Conservation (phyloP, 2,888 invertebrate species). For the Hoplodrina blanda region DNA sequence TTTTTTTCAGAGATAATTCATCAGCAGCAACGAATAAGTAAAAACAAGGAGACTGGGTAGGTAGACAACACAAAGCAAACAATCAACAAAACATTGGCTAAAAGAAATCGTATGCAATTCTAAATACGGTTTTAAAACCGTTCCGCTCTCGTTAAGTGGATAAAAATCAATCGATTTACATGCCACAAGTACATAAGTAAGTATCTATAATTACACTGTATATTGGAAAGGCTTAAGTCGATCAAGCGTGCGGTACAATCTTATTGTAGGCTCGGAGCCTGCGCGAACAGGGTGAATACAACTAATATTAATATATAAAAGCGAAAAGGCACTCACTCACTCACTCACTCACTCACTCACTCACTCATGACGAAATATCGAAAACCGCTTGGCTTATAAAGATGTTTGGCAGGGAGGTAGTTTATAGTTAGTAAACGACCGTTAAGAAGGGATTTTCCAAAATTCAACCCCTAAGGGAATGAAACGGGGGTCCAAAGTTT, state of each 20-base stretch:
- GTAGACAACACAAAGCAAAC: conserved; percentile 5
- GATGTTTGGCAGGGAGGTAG: too few relatives aligned
- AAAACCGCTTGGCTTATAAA: too few relatives aligned
- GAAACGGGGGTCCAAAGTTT: too few relatives aligned
- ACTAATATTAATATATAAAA: not conserved
- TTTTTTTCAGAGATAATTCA: too few relatives aligned
- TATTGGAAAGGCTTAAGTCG: conserved; percentile 69
- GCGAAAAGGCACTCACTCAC: too few relatives aligned
- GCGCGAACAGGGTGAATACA: not conserved
- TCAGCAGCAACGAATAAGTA: not conserved
- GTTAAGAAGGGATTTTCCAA: too few relatives aligned
- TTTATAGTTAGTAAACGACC: too few relatives aligned
- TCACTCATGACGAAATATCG: too few relatives aligned
- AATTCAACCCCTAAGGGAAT: too few relatives aligned
- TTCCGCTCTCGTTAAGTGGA: conserved; percentile 51
- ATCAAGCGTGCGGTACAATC: conserved; percentile 68
- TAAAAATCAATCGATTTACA: conserved; percentile 52
- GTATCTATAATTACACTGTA: conserved; percentile 62
- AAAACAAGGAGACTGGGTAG: not conserved
- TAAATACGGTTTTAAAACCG: conserved; percentile 36
- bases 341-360: too few relatives aligned
- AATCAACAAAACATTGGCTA: not conserved
- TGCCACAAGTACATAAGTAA: conserved; percentile 50
- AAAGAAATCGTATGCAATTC: conserved; percentile 30
- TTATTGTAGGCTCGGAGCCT: conserved; percentile 57